Percentiles rank a stretch among this genome's conserved stretches.
Evolutionary conservation across 1,140 invertebrate genomes (phyloP).

Genomic region (Pseudomyrmex dendroicus): DNA sequence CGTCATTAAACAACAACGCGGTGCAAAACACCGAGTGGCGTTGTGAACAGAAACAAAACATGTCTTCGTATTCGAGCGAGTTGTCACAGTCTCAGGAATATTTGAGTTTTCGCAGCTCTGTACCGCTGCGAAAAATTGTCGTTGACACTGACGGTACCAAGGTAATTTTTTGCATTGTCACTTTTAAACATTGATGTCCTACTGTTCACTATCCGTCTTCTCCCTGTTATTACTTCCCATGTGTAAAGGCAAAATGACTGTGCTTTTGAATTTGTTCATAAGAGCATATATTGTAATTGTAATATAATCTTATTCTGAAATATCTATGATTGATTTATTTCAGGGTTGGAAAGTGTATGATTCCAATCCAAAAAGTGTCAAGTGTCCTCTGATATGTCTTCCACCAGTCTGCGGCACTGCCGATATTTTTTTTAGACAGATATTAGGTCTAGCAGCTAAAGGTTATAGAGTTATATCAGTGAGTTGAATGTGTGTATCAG

Average conservation of each 20-base stretch:
- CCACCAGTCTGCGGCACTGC: slow-evolving; percentile 95
- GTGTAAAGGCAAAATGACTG: neutral
- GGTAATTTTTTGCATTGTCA: slow-evolving; percentile 82
- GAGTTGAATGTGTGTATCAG: slow-evolving; percentile 74
- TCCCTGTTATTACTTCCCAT: neutral
- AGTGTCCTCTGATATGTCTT: slow-evolving; percentile 93
- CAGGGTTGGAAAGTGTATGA: slow-evolving; percentile 96
- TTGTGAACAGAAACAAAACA: slow-evolving; percentile 73
- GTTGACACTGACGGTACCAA: slow-evolving; percentile 92
- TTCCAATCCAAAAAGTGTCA: slow-evolving; percentile 92
- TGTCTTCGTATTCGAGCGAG: slow-evolving; percentile 88
- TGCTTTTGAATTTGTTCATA: neutral
- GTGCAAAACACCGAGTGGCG: neutral
- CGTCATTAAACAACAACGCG: slow-evolving; percentile 21
- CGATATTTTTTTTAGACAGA: slow-evolving; percentile 94
- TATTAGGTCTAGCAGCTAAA: slow-evolving; percentile 91
- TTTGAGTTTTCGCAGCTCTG: slow-evolving; percentile 93
- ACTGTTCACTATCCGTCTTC: neutral
- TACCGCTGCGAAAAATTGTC: slow-evolving; percentile 92
- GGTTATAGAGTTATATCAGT: slow-evolving; percentile 94
- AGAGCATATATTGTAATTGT: neutral
- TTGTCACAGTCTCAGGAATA: slow-evolving; percentile 92
- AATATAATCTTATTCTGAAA: neutral
- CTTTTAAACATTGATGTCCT: neutral
- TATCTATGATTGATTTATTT: slow-evolving; percentile 42